A percentile compares a stretch with the other conserved stretches of the same genome.
phyloP scores from a whole-genome alignment of 2,113 vertebrate species.

The Sarotherodon lohbergeri region DNA sequence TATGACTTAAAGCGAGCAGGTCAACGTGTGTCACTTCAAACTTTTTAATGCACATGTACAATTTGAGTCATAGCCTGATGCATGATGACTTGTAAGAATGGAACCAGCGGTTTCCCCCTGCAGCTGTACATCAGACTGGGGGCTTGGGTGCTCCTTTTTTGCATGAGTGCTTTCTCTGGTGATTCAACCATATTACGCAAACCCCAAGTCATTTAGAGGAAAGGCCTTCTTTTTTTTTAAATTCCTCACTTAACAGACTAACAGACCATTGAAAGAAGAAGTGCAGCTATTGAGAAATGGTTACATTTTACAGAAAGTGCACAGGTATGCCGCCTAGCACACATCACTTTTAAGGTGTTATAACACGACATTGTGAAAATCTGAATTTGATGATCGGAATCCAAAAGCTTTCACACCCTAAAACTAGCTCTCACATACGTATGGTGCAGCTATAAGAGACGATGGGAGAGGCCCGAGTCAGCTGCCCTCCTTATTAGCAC shows the following conservation, averaged over 20 bases:
- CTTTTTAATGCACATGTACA: not conserved
- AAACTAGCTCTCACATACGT: not conserved
- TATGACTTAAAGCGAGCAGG: not conserved
- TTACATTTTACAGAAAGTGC: not conserved
- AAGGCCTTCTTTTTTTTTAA: not conserved
- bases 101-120: conserved; percentile 40
- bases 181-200: conserved; percentile 35
- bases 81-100: not conserved
- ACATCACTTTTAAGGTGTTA: not conserved
- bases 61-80: not conserved
- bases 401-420: not conserved
- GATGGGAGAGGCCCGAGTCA: not conserved
- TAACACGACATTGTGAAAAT: not conserved
- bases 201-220: not conserved
- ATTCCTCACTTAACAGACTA: not conserved
- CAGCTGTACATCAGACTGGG: conserved; percentile 37
- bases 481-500: not conserved
- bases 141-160: not conserved
- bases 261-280: not conserved
- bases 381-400: not conserved
- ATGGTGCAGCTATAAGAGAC: not conserved
- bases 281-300: not conserved
- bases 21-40: not conserved
- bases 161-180: conserved; percentile 24
- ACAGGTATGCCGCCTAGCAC: not conserved